These are phyloP conservation scores for Psylliodes chrysocephalus DNA, from an alignment of 2,888 invertebrate genomes.

Conservation along the genomic window DNA sequence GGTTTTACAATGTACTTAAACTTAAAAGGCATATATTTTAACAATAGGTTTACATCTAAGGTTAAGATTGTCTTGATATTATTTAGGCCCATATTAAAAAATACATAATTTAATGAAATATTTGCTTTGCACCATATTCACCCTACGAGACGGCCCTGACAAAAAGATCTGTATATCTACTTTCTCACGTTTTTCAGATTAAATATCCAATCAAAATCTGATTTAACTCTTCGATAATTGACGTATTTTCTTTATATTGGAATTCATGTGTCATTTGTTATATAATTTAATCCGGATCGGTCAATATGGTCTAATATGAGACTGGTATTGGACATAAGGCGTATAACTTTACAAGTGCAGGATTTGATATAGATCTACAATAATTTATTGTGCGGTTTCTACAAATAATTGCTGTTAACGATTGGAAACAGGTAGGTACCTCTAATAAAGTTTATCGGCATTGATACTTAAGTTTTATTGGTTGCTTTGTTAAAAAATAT, in stretches of 20 bases:
- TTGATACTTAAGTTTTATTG: constrained; percentile 9
- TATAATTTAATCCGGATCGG: constrained; percentile 52
- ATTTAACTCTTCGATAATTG: constrained; percentile 57
- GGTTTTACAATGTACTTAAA: too few species aligned
- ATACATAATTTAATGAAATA: too few species aligned
- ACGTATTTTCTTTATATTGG: constrained; percentile 57
- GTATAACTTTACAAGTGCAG: constrained; percentile 17
- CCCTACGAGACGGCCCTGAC: too few species aligned
- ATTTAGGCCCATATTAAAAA: too few species aligned
- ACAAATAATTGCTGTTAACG: constrained; percentile 12
- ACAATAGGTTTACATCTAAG: too few species aligned
- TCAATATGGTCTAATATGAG: constrained; percentile 40
- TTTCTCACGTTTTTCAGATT: constrained; percentile 54
- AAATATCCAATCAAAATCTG: constrained; percentile 54
- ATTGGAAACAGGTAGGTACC: constrained; percentile 1
- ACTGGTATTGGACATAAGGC: constrained; percentile 15
- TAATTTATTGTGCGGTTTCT: constrained; percentile 22
- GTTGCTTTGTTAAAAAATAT: neutral
- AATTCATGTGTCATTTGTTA: constrained; percentile 55
- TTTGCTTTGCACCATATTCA: too few species aligned
- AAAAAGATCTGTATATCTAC: too few species aligned
- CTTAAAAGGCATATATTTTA: too few species aligned
- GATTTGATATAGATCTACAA: constrained; percentile 26
- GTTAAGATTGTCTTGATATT: too few species aligned
- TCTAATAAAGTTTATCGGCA: constrained; percentile 2